Evolutionary conservation across 2,888 invertebrate species (phyloP), one percentile per base, ranked within the genome.

Genomic region (Sarcophaga variegata): DNA sequence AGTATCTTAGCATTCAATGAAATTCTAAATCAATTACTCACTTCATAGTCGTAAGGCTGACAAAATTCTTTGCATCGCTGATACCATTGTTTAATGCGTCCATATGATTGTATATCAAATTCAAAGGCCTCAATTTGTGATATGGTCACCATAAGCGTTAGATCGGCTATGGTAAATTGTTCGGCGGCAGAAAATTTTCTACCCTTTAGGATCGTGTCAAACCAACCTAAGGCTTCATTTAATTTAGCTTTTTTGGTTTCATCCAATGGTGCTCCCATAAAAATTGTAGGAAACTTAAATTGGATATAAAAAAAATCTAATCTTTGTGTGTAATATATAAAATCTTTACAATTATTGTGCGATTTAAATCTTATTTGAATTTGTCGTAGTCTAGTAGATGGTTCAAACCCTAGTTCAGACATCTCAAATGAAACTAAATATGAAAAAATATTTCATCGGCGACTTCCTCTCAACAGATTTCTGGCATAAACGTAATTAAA

Each of bases 1-100:
- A 59, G 67, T 63, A 63, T 20, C 25, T 17, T 17, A 20, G 27
- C 22, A 49, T 17, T n/a, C 17, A 10, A 37, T 20, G 0, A n/a
- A 20, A 49, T 63, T 64, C 25, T 60, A 14, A 54, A 66, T 54
- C 17, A 54, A 47, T 8, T 8, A 81, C 79, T 85, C 85, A 91
- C 96, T 72, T 95, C 94, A 90, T 96, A 97, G 0, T 96, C 97
- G 88, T 94, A 95, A 2, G 95, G 95, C 67, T 95, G 95, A 91
- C 97, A 92, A 22, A 94, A 94, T 22, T 94, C 94, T 92, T 96
- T 96, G 88, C 95, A 95, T 86, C 95, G 94, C 75, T 95, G 94
- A 88, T 95, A 95, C 97, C 97, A 97, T 22, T 94, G 94, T 4
- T 92, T 91, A 10, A 95, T 90, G 80, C 95, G 94, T 59, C 94